Evolutionary conservation across 1,140 invertebrate species (phyloP).

Genomic region (Kradibia gibbosae): DNA sequence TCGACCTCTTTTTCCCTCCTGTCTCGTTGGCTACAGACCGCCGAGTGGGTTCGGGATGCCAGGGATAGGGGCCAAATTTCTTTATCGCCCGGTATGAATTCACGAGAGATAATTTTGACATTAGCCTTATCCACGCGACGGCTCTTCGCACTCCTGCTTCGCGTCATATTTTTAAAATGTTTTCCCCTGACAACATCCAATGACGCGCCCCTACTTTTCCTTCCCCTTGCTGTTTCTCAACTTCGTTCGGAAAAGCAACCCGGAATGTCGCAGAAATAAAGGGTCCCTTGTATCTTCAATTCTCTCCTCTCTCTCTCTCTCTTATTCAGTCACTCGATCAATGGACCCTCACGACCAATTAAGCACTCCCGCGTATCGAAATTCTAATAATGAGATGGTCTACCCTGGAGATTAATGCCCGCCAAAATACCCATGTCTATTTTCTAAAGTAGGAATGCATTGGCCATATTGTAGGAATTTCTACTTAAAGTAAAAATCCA

Average conservation of each 20-base stretch:
- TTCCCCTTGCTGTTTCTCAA: not conserved
- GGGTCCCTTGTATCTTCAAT: no score
- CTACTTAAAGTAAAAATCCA: not conserved
- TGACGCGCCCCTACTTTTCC: no score
- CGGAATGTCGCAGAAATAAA: no score
- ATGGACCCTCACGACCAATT: not conserved
- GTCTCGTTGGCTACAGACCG: not conserved
- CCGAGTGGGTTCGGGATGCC: not conserved
- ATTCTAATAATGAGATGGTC: not conserved
- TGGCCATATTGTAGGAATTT: not conserved
- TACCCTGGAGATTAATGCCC: not conserved
- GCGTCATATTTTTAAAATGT: no score
- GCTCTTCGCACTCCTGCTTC: not conserved
- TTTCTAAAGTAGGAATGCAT: not conserved
- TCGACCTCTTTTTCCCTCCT: not conserved
- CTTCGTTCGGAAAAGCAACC: not conserved
- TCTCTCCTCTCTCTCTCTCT: no score
- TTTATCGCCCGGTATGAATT: not conserved
- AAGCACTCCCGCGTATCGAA: not conserved
- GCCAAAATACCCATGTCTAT: not conserved
- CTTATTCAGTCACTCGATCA: no score
- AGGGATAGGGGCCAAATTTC: no score
- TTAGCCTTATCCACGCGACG: not conserved
- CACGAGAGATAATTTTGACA: not conserved
- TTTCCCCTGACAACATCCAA: no score